These are phyloP conservation scores for Xanthia togata DNA, from an alignment of 2,888 invertebrate species.

Conservation along the genomic window DNA sequence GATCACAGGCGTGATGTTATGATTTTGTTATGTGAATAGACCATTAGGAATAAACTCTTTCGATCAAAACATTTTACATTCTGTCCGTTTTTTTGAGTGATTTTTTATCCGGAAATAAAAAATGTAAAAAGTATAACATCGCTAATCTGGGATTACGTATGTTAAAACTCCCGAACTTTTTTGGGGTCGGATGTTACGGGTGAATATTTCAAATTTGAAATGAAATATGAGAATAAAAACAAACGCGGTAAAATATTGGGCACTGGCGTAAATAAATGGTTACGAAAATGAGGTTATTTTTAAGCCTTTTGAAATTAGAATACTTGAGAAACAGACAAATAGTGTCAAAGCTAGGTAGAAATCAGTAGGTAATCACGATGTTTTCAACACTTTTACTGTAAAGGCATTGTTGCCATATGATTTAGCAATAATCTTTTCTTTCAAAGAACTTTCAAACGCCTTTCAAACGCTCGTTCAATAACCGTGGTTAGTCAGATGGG, in stretches of 20 bases:
- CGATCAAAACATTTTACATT: constrained; percentile 10
- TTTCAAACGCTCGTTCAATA: constrained; percentile 12
- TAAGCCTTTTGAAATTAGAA: not conserved
- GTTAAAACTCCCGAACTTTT: constrained; percentile 47
- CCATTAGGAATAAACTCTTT: constrained; percentile 4
- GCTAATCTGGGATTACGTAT: constrained; percentile 55
- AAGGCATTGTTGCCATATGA: constrained; percentile 2
- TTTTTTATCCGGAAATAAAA: constrained; percentile 44
- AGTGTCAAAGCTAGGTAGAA: not conserved
- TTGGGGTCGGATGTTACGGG: constrained; percentile 40
- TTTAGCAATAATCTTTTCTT: constrained; percentile 8
- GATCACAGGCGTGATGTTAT: too few relatives aligned
- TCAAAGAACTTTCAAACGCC: constrained; percentile 10
- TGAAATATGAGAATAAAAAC: constrained; percentile 34
- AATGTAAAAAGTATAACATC: constrained; percentile 47
- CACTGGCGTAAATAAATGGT: not conserved
- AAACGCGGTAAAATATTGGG: constrained; percentile 6
- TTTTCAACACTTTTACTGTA: constrained; percentile 18
- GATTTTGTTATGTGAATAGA: constrained; percentile 3
- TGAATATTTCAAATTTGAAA: constrained; percentile 49
- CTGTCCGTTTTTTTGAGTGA: constrained; percentile 6
- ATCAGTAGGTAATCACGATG: not conserved
- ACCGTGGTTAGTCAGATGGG: constrained; percentile 20
- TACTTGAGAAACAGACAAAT: not conserved
- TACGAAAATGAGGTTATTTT: not conserved